Base-by-base conservation (phyloP, 2,888 invertebrate species). In the Holacanthella duospinosa region DNA sequence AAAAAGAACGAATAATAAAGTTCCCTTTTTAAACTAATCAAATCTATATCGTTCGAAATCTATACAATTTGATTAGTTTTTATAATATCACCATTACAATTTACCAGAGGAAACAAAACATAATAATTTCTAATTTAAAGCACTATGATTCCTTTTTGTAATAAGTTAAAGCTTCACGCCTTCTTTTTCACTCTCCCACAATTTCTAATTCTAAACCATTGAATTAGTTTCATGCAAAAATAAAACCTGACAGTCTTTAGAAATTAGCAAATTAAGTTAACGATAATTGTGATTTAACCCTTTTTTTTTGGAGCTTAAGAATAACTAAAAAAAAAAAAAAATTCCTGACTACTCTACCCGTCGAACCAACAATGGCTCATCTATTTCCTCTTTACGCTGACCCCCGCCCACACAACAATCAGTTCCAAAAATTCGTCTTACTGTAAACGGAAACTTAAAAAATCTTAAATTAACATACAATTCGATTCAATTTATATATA, bases 31-130 rank as follows among this genome's bases (percentile, higher is more conserved):
- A n/a, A n/a, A n/a, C n/a, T n/a, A n/a, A n/a, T n/a, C n/a, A n/a
- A n/a, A n/a, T n/a, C n/a, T n/a, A n/a, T n/a, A n/a, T n/a, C n/a
- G n/a, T n/a, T n/a, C n/a, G n/a, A 48, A 48, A 48, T n/a, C 48
- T 36, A 6, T 36, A 48, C 4, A 21, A 9, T 48, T 21, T 48
- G 48, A 48, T 48, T 48, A 48, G 48, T 48, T 9, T 21, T 48
- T 21, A 48, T 48, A 48, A 48, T 48, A 48, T 48, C 48, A 48
- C 48, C 48, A 48, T 9, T 48, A 48, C 48, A 48, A 48, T n/a
- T n/a, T 48, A 48, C 6, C 12, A 4, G 48, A 48, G n/a, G 21
- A 21, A 21, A 48, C 4, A 48, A 48, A 48, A 21, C 48, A 4
- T n/a, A 9, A 16, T 36, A 6, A 36, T 36, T 48, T n/a, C n/a